A percentile compares a stretch with the other conserved stretches of the same genome.
These are phyloP conservation scores for Drosophila watanabei DNA, from an alignment of 1,140 invertebrate genomes.

Conservation along the genomic window DNA sequence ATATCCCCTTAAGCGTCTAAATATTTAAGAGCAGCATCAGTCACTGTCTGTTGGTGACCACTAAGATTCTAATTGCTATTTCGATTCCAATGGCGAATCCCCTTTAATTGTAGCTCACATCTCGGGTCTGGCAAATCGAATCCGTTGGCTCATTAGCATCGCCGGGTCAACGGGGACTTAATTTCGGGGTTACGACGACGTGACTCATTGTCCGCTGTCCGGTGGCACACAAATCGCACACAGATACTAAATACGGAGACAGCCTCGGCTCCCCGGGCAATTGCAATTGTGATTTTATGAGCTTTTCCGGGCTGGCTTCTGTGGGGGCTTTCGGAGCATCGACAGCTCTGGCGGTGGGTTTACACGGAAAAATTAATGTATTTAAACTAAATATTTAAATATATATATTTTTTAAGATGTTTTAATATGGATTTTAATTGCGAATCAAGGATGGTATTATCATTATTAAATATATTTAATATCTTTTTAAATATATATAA, in stretches of 20 bases:
- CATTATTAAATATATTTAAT: too few relatives aligned
- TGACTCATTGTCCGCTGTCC: constrained; percentile 64
- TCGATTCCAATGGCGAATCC: background rate
- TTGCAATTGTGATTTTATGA: constrained; percentile 76
- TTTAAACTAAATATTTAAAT: background rate
- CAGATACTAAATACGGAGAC: constrained; percentile 25
- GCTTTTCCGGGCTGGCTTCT: constrained; percentile 43
- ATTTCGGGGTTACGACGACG: constrained; percentile 51
- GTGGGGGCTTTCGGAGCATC: constrained; percentile 40
- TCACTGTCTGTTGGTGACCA: constrained; percentile 1
- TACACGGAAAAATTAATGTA: constrained; percentile 2
- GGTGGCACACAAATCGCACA: constrained; percentile 27
- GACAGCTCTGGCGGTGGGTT: constrained; percentile 42
- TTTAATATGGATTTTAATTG: too few relatives aligned
- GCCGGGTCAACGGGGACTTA: constrained; percentile 42
- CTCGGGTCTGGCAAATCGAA: constrained; percentile 20
- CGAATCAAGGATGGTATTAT: too few relatives aligned
- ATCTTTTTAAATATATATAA: too few relatives aligned
- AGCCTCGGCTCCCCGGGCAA: constrained; percentile 29
- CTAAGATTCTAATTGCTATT: background rate
- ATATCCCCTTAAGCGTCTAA: background rate
- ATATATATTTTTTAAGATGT: background rate
- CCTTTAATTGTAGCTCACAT: constrained; percentile 38
- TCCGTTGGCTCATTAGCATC: constrained; percentile 62
- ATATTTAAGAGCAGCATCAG: background rate